A percentile compares a stretch with the other conserved stretches of the same genome.
Evolutionary conservation across 2,888 invertebrate genomes (phyloP).

Genomic region (Flexamia atlantica): DNA sequence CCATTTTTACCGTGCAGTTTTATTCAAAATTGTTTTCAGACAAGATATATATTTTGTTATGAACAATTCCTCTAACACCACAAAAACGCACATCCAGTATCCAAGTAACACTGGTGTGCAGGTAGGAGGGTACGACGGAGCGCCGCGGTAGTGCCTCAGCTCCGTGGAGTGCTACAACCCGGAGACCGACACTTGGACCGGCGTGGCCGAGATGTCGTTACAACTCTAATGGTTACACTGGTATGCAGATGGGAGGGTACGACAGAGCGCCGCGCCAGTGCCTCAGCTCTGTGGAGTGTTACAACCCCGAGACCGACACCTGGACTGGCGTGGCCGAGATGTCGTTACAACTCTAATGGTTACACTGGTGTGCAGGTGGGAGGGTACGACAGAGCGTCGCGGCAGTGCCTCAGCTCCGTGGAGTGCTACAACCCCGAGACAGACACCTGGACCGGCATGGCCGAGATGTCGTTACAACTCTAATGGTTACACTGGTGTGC

Average conservation of each 20-base stretch:
- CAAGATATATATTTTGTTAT: too few relatives aligned
- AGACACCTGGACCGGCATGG: conserved; percentile 89
- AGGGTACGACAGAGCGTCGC: conserved; percentile 96
- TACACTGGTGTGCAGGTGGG: conserved; percentile 88
- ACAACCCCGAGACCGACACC: conserved; percentile 88
- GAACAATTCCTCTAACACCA: too few relatives aligned
- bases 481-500: too few relatives aligned
- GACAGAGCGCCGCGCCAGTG: conserved; percentile 97
- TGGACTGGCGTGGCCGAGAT: conserved; percentile 93
- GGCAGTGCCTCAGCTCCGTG: conserved; percentile 94
- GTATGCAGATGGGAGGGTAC: conserved; percentile 92
- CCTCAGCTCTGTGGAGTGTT: conserved; percentile 92
- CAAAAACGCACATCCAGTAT: too few relatives aligned
- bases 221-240: too few relatives aligned
- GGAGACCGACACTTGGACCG: conserved; percentile 88
- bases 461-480: conserved; percentile 97
- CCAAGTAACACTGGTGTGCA: too few relatives aligned
- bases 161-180: conserved; percentile 95
- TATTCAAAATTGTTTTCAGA: too few relatives aligned
- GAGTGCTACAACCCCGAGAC: conserved; percentile 92
- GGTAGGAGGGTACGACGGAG: conserved; percentile 97
- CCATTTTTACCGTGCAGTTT: too few relatives aligned
- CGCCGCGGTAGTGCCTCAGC: conserved; percentile 93
- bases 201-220: conserved; percentile 93
- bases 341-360: too few relatives aligned